Evolutionary conservation across 2,888 invertebrate genomes (phyloP).

Genomic region (Poecilobothrus nobilitatus): DNA sequence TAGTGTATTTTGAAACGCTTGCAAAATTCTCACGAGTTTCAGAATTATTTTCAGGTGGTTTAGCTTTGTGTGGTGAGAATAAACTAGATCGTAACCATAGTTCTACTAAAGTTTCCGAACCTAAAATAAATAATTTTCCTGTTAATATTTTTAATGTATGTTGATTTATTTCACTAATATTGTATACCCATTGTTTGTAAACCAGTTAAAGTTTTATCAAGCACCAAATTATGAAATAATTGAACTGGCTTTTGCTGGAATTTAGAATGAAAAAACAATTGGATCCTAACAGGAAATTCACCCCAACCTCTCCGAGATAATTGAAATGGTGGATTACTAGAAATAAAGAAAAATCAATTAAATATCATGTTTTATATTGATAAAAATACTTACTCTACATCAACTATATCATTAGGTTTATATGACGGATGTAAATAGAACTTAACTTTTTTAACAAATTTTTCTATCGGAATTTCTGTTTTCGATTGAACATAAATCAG

Average conservation of each 20-base stretch:
- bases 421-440: constrained; percentile 80
- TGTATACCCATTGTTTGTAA: constrained; percentile 64
- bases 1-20: too few species aligned
- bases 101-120: constrained; percentile 71
- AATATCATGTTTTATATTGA: neutral
- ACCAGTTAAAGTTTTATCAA: constrained; percentile 75
- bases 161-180: too few species aligned
- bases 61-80: constrained; percentile 24
- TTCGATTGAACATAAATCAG: constrained; percentile 75
- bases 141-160: constrained; percentile 6
- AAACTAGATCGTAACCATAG: constrained; percentile 54
- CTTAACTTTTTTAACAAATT: constrained; percentile 62
- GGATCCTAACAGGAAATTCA: constrained; percentile 76
- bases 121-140: constrained; percentile 42
- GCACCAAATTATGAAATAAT: constrained; percentile 67
- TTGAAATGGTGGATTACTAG: constrained; percentile 70
- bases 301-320: constrained; percentile 84
- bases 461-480: constrained; percentile 51
- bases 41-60: constrained; percentile 1
- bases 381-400: constrained; percentile 57
- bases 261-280: constrained; percentile 66
- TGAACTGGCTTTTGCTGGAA: constrained; percentile 67
- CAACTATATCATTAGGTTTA: constrained; percentile 75
- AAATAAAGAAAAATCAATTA: constrained; percentile 10
- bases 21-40: neutral